phyloP scores from a whole-genome alignment of 30 jellyfish, hydroid and myxozoan genomes.

The Cassiopea andromeda region DNA sequence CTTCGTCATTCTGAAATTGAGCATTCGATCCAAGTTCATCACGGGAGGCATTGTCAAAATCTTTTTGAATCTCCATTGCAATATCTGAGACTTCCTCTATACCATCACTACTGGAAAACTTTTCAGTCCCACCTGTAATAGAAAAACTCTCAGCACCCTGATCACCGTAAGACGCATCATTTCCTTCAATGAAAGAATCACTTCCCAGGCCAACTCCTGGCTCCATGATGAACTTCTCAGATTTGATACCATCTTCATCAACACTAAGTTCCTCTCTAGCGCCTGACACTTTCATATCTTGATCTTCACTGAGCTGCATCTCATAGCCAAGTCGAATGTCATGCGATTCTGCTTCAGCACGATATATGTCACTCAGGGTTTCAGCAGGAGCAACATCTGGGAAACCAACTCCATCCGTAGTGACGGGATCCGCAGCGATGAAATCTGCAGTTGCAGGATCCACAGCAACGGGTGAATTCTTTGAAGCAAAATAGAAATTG shows the following conservation, averaged over 20 bases:
- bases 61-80: not conserved
- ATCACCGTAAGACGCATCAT: not conserved
- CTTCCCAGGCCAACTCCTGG: not conserved
- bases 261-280: no score
- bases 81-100: not conserved
- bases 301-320: not conserved
- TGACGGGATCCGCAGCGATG: no score
- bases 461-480: no score
- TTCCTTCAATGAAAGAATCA: not conserved
- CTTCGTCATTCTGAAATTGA: not conserved
- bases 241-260: not conserved
- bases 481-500: no score
- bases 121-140: not conserved
- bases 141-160: not conserved
- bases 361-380: not conserved
- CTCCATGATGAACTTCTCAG: not conserved
- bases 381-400: constrained; percentile 5
- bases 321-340: not conserved
- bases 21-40: not conserved
- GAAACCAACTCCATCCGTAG: not conserved
- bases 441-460: no score
- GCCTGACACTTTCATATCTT: not conserved
- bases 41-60: not conserved
- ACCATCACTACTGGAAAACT: not conserved
- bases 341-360: not conserved